A percentile compares a stretch with the other conserved stretches of the same genome.
Evolutionary conservation across 2,888 invertebrate genomes (phyloP).

Genomic region (Brachynemurus nebulosus): DNA sequence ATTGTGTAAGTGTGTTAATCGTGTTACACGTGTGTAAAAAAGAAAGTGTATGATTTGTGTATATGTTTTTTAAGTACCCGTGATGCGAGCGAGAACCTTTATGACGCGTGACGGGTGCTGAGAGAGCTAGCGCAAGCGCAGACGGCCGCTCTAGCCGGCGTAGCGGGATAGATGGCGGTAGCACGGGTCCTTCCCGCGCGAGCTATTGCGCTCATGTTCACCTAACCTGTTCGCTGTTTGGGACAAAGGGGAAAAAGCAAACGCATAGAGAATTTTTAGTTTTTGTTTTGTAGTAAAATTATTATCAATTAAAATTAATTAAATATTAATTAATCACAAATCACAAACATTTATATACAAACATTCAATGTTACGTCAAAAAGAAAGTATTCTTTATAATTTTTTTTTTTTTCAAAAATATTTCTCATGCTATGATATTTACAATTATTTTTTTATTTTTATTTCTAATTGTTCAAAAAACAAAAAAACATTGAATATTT

Average conservation of each 20-base stretch:
- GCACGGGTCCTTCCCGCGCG: conserved; percentile 31
- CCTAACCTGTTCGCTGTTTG: conserved; percentile 37
- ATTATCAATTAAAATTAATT: conserved; percentile 1
- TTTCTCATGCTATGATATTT: background rate
- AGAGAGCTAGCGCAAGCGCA: conserved; percentile 22
- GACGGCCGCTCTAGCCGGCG: conserved; percentile 36
- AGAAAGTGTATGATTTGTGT: conserved; percentile 23
- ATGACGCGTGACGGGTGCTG: conserved; percentile 31
- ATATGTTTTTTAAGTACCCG: conserved; percentile 34
- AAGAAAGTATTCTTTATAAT: background rate
- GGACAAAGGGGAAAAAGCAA: conserved; percentile 33
- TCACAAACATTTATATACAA: background rate
- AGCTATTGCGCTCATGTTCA: conserved; percentile 30
- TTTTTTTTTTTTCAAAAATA: background rate
- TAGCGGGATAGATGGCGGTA: conserved; percentile 30
- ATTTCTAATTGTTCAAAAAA: too few species aligned
- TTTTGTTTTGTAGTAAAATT: conserved; percentile 2
- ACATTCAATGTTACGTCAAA: background rate
- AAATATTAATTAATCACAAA: background rate
- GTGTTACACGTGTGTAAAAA: conserved; percentile 17
- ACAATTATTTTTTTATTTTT: background rate
- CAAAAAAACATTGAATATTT: background rate
- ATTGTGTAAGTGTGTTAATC: background rate
- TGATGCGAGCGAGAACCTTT: conserved; percentile 34
- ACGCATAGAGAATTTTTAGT: conserved; percentile 15